Conservation (phyloP, 2,113 vertebrate genomes). For the Brevimyrus niger region DNA sequence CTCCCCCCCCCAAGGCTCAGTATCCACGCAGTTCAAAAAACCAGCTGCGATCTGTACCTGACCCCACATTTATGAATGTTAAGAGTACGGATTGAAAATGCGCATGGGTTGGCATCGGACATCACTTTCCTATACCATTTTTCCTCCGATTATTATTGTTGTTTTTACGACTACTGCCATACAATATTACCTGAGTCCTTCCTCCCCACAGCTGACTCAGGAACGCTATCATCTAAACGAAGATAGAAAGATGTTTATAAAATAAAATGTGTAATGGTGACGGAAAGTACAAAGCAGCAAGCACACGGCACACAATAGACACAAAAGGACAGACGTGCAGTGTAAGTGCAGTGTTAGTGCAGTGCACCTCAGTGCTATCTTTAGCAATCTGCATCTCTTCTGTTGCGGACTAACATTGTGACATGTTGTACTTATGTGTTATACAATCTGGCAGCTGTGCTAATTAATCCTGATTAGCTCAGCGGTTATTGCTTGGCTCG, state of each 20-base stretch:
- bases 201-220: constrained; percentile 72
- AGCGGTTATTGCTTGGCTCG: background rate
- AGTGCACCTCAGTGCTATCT: background rate
- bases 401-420: background rate
- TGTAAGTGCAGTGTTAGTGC: constrained; percentile 28
- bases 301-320: constrained; percentile 32
- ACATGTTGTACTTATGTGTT: background rate
- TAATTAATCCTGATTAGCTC: background rate
- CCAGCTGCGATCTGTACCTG: background rate
- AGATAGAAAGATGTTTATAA: constrained; percentile 71
- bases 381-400: background rate
- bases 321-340: constrained; percentile 30
- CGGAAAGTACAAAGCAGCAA: constrained; percentile 57
- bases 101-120: background rate
- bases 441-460: background rate
- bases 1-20: background rate
- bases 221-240: constrained; percentile 87
- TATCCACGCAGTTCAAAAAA: background rate
- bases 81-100: background rate
- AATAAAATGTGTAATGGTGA: constrained; percentile 62
- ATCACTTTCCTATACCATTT: background rate
- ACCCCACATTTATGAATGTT: background rate
- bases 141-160: background rate
- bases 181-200: constrained; percentile 89
- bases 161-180: constrained; percentile 19